phyloP scores from a whole-genome alignment of 2,113 vertebrate species.

The Petrocephalus zakoni region DNA sequence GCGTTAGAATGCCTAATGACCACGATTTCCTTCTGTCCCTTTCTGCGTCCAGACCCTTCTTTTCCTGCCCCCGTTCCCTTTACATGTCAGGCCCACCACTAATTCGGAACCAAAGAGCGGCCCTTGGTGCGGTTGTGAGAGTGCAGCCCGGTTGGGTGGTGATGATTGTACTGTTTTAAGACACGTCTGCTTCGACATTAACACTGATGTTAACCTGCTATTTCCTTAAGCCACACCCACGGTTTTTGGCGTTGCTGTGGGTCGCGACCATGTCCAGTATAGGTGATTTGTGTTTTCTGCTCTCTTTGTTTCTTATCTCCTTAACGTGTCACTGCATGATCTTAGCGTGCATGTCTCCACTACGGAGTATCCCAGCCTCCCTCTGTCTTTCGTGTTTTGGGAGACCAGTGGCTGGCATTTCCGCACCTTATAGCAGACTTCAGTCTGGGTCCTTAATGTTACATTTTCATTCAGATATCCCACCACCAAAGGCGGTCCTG shows the following conservation, averaged over 20 bases:
- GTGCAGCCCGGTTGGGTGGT: background rate
- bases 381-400: no score
- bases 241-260: no score
- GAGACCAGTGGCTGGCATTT: no score
- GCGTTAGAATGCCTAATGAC: background rate
- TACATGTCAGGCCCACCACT: background rate
- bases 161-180: background rate
- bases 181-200: conserved; percentile 21
- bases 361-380: no score
- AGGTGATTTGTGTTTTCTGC: no score
- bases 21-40: background rate
- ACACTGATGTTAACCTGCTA: background rate
- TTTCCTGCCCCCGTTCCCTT: background rate
- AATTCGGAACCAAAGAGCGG: background rate
- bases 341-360: background rate
- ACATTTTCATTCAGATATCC: background rate
- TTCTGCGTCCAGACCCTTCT: background rate
- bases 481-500: background rate
- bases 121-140: background rate
- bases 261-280: no score
- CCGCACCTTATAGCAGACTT: no score
- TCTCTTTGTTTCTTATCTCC: background rate
- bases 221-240: no score
- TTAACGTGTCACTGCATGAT: background rate
- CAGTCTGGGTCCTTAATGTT: no score